Evolutionary conservation across 2,113 vertebrate species (phyloP), one percentile per base, ranked within the genome.

Genomic region (Oncorhynchus tshawytscha): DNA sequence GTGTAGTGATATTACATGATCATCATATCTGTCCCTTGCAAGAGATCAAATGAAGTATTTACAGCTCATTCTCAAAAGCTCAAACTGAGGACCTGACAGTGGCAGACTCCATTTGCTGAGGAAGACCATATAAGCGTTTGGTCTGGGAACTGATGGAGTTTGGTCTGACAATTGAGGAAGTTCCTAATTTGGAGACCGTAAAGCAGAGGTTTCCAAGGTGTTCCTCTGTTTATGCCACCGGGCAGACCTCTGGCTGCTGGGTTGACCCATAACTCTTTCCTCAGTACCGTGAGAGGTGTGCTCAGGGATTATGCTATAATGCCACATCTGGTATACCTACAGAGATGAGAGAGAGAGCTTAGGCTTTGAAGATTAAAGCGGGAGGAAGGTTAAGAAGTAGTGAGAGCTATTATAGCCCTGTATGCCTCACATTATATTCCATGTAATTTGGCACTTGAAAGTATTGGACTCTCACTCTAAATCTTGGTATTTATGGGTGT

Each of bases 271-370:
- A 86, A 89, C 81, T 88, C 86, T 86, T 83, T 84, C 82, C 78
- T 90, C 83, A 74, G 89, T 85, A 87, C 81, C 45, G 82, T 85
- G 78, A 91, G 86, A 91, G 86, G 87, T 91, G 86, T 6, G 57
- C 84, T 85, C 84, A 82, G 86, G 70, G 1, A 67, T 81, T 87
- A 72, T 76, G 80, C 82, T 24, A 5, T 78, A 74, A 82, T 82
- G 83, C 83, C 89, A 93, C 91, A 92, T 93, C 89, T 93, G 90
- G 88, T 84, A 54, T 54, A 70, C 75, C 79, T 49, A 68, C 22
- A 4, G 71, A 64, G 62, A 51, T 27, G 18, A 24, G 64, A 31
- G n/a, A 71, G 68, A 68, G 31, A 34, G 25, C 13, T 3, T 51
- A 51, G 48, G 65, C 87, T 88, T 91, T 91, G 79, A 88, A 92